Conservation (phyloP, 2,888 invertebrate species). For the Halocaridina rubra region DNA sequence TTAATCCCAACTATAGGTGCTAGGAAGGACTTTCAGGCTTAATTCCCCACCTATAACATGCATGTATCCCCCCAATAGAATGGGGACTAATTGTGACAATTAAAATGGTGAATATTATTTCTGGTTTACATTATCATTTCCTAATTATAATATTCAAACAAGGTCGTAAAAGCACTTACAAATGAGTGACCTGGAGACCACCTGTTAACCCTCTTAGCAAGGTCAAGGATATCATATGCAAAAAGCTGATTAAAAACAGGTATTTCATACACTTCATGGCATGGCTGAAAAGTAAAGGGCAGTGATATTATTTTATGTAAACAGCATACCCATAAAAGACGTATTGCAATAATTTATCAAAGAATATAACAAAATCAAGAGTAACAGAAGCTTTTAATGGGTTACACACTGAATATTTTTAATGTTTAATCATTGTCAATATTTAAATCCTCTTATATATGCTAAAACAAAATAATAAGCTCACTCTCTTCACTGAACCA, state of each 20-base stretch:
- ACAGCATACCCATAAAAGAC: neutral
- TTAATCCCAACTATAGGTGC: no score
- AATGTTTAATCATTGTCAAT: neutral
- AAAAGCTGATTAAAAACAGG: constrained; percentile 23
- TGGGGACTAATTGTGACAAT: no score
- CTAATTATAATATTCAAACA: no score
- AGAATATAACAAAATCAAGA: no score
- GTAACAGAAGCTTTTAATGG: neutral
- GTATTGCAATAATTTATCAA: neutral
- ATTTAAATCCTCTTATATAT: neutral
- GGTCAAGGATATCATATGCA: constrained; percentile 2
- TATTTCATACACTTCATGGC: constrained; percentile 37
- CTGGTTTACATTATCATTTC: no score
- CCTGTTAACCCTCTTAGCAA: constrained; percentile 1
- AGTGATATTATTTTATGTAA: neutral
- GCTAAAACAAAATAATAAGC: neutral
- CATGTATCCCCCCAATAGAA: no score
- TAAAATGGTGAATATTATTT: no score
- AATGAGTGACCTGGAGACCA: constrained; percentile 14
- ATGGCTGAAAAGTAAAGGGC: constrained; percentile 11
- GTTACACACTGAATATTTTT: neutral
- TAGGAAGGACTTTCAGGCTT: no score
- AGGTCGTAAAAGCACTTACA: no score
- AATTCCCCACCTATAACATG: no score
- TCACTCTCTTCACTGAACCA: constrained; percentile 2